Base-by-base conservation (phyloP, 2,113 vertebrate species). In the Mystacornis crossleyi region DNA sequence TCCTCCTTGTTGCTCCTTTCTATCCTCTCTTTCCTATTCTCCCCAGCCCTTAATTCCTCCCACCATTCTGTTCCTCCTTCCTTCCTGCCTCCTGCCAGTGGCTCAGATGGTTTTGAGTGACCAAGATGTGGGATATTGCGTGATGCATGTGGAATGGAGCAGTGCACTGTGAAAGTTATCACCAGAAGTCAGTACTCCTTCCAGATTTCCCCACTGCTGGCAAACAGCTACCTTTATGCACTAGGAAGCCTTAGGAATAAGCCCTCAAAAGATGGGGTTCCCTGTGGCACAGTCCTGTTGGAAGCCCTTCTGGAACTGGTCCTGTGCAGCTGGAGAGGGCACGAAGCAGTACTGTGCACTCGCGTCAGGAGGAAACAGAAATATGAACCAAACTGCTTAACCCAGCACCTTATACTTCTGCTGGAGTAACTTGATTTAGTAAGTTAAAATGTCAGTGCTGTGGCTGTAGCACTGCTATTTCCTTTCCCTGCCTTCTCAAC, bases 391-490 rank as follows among this genome's bases (percentile, higher is more conserved):
- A 86, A 79, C 25, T 82, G 42, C 85, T 95, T 87, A 33, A 93
- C 33, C 73, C 77, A 85, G 58, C 78, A 70, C 43, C 60, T 90
- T 87, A 8, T 28, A n/a, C 81, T 96, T 95, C 85, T 85, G 50
- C 60, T 81, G 53, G 88, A 87, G 64, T 69, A 67, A 89, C 77
- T 94, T 78, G 79, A 83, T 95, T 97, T 95, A 90, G 8, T 60
- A 71, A 61, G 74, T 96, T 91, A 91, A 95, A 97, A 88, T 70
- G 62, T 94, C 87, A 62, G 72, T 53, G 40, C 67, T 83, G 75
- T 36, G 55, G 33, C 81, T 70, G 45, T 17, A 66, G 84, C 69
- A 5, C 53, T 89, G 87, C 58, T 42, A 5, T 82, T 86, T 77
- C 70, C 73, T 75, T 79, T 91, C 65, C 53, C n/a, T 66, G 80